phyloP scores from a whole-genome alignment of 1,140 invertebrate species.

The Brachionus rotundiformis region DNA sequence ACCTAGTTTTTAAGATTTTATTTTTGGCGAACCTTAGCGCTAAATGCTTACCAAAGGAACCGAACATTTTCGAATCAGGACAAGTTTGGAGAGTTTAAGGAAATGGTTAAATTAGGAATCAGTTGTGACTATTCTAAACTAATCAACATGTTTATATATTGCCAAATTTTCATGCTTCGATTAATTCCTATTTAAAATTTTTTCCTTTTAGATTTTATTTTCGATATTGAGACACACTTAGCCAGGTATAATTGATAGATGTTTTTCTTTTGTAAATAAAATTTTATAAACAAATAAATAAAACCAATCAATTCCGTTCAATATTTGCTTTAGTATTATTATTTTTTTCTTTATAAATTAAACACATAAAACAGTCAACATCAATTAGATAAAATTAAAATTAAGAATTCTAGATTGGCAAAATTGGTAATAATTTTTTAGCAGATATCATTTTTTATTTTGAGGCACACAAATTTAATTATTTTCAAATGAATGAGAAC shows the following conservation, averaged over 20 bases:
- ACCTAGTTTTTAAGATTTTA: neutral
- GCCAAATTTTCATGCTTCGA: neutral
- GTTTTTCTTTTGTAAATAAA: neutral
- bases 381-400: too few species aligned
- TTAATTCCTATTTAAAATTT: constrained; percentile 6
- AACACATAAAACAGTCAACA: neutral
- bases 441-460: too few species aligned
- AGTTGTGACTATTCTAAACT: neutral
- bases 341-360: neutral
- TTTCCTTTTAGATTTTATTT: neutral
- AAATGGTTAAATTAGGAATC: neutral
- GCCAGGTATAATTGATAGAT: neutral
- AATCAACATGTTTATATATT: constrained; percentile 24
- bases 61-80: neutral
- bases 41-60: neutral
- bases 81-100: neutral
- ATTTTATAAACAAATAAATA: constrained; percentile 8
- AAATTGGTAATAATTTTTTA: too few species aligned
- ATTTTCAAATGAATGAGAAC: too few species aligned
- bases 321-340: neutral
- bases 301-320: constrained; percentile 10
- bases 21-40: too few species aligned
- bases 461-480: too few species aligned
- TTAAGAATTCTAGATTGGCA: too few species aligned
- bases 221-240: neutral